A percentile compares a stretch with the other conserved stretches of the same genome.
These are phyloP conservation scores for Lycocerus yunnanus DNA, from an alignment of 2,888 invertebrate genomes.

Conservation along the genomic window DNA sequence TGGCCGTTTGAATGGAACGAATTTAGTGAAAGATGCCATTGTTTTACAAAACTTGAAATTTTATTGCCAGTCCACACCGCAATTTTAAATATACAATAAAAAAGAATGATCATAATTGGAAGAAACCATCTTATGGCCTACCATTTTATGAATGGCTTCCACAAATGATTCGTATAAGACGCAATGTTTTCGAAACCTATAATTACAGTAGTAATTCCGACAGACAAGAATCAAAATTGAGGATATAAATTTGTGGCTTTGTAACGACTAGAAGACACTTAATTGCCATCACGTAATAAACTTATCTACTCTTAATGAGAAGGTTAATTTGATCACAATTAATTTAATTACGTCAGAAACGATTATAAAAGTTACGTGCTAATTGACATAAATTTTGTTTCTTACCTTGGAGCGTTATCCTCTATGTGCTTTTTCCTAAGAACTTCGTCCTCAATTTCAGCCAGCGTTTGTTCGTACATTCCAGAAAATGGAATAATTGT, in stretches of 20 bases:
- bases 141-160: slow-evolving; percentile 44
- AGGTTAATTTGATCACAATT: not conserved
- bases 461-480: slow-evolving; percentile 81
- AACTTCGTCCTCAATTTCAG: slow-evolving; percentile 79
- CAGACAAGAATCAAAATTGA: slow-evolving; percentile 43
- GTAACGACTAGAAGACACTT: slow-evolving; percentile 8
- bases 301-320: slow-evolving; percentile 1
- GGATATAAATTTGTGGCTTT: slow-evolving; percentile 20
- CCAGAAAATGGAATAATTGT: slow-evolving; percentile 96
- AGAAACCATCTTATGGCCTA: slow-evolving; percentile 30
- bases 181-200: slow-evolving; percentile 45
- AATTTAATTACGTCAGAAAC: not conserved
- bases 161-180: slow-evolving; percentile 32
- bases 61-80: slow-evolving; percentile 25
- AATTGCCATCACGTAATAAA: slow-evolving; percentile 10
- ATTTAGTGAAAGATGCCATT: slow-evolving; percentile 35
- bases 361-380: not conserved
- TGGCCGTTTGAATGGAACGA: not conserved
- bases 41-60: slow-evolving; percentile 33
- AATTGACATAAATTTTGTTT: not conserved
- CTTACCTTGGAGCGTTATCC: slow-evolving; percentile 80
- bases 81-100: slow-evolving; percentile 32
- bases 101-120: slow-evolving; percentile 48
- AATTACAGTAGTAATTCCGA: slow-evolving; percentile 46
- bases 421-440: slow-evolving; percentile 80